Evolutionary conservation across 2,113 vertebrate species (phyloP).

Genomic region (Mormyrus lacerda): DNA sequence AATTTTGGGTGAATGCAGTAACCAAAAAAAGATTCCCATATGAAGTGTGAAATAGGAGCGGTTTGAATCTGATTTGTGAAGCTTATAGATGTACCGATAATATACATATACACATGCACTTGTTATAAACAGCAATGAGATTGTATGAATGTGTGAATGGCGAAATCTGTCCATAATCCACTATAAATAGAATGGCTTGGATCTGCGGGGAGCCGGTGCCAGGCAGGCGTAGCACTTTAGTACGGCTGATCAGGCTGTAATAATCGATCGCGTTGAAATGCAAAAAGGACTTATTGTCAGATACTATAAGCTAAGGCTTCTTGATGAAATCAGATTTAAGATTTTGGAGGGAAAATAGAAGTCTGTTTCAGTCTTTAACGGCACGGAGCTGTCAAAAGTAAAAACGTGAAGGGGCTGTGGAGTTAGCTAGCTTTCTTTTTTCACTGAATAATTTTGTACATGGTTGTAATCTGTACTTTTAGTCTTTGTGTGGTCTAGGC

Average conservation of each 20-base stretch:
- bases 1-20: background rate
- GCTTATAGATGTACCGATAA: background rate
- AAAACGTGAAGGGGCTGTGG: background rate
- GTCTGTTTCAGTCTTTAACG: background rate
- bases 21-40: background rate
- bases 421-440: background rate
- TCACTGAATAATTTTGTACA: background rate
- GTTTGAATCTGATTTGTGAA: background rate
- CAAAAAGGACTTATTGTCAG: background rate
- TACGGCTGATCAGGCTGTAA: conserved; percentile 16
- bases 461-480: background rate
- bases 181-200: background rate
- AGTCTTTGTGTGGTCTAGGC: background rate
- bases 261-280: conserved; percentile 6
- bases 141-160: conserved; percentile 1
- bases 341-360: background rate
- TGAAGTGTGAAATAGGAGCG: background rate
- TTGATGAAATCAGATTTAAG: conserved; percentile 2
- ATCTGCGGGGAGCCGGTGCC: background rate
- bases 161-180: background rate
- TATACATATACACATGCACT: background rate
- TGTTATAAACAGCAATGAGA: background rate
- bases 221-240: background rate
- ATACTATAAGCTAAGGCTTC: background rate
- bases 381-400: background rate